Evolutionary conservation across 2,113 vertebrate genomes (phyloP).

Genomic region (Varanus komodoensis): DNA sequence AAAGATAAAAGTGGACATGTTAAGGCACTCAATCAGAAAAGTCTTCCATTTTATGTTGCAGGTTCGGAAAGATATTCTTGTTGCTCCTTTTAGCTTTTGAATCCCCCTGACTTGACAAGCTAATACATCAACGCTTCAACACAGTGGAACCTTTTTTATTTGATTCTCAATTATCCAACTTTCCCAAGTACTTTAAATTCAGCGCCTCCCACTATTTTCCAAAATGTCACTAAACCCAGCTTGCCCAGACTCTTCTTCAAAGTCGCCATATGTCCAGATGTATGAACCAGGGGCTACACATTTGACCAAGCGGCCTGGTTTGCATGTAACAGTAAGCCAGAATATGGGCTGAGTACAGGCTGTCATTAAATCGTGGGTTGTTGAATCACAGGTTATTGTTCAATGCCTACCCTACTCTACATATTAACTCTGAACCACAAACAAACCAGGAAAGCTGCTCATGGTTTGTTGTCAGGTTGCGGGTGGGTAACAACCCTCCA

Average conservation of each 20-base stretch:
- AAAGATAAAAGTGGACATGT: not conserved
- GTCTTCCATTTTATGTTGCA: not conserved
- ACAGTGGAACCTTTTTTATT: not conserved
- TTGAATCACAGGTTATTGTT: too few relatives aligned
- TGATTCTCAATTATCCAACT: not conserved
- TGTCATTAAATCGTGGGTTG: too few relatives aligned
- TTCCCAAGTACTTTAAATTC: not conserved
- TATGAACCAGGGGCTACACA: not conserved
- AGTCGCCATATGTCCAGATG: not conserved
- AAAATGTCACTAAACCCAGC: not conserved
- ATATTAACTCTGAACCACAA: too few relatives aligned
- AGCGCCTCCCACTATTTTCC: not conserved
- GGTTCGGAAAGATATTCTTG: not conserved
- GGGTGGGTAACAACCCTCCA: too few relatives aligned
- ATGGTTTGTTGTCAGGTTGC: too few relatives aligned
- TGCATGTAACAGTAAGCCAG: too few relatives aligned
- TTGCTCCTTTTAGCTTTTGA: not conserved
- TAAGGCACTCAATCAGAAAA: constrained; percentile 21
- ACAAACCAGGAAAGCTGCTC: too few relatives aligned
- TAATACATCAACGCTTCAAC: not conserved
- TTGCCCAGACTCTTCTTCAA: not conserved
- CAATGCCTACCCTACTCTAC: too few relatives aligned
- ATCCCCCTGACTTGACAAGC: not conserved
- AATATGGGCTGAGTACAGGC: too few relatives aligned
- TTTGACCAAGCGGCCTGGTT: not conserved